phyloP scores from a whole-genome alignment of 2,888 invertebrate species.

The Sphaerophoria taeniata region DNA sequence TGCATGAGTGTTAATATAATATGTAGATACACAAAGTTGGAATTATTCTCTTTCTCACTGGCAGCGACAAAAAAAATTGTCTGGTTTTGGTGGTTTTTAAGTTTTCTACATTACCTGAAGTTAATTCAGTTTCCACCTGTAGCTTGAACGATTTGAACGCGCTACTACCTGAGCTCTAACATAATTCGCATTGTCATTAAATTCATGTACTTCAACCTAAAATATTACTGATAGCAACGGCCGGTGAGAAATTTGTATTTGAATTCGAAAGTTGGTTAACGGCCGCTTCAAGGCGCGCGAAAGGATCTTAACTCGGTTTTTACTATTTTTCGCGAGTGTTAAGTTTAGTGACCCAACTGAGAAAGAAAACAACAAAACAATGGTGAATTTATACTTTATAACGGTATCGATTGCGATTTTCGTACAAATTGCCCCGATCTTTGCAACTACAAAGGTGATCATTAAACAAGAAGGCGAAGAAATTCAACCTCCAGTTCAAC shows the following conservation, averaged over 20 bases:
- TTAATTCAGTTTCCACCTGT: slow-evolving; percentile 70
- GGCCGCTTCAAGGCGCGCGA: slow-evolving; percentile 65
- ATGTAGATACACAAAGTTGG: slow-evolving; percentile 27
- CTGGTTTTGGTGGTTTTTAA: slow-evolving; percentile 61
- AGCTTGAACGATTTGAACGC: slow-evolving; percentile 71
- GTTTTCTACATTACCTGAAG: slow-evolving; percentile 68
- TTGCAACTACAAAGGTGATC: slow-evolving; percentile 51
- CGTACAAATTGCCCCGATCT: slow-evolving; percentile 27
- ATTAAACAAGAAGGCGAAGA: slow-evolving; percentile 33
- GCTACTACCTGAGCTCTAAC: slow-evolving; percentile 59
- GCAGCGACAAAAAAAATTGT: slow-evolving; percentile 5
- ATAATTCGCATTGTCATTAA: slow-evolving; percentile 1
- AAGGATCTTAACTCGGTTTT: slow-evolving; percentile 38
- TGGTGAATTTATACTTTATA: slow-evolving; percentile 26
- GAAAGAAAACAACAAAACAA: slow-evolving; percentile 1
- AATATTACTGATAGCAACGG: background rate
- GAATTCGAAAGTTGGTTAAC: slow-evolving; percentile 34
- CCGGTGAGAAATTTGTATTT: background rate
- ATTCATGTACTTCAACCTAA: background rate
- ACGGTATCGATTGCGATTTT: slow-evolving; percentile 30
- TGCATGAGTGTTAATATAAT: slow-evolving; percentile 49
- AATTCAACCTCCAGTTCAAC: slow-evolving; percentile 58
- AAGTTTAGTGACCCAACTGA: background rate
- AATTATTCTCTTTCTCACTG: slow-evolving; percentile 56
- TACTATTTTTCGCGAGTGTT: background rate